Evolutionary conservation across 2,113 vertebrate genomes (phyloP), one percentile per base, ranked within the genome.

Genomic region (Stegastes partitus): DNA sequence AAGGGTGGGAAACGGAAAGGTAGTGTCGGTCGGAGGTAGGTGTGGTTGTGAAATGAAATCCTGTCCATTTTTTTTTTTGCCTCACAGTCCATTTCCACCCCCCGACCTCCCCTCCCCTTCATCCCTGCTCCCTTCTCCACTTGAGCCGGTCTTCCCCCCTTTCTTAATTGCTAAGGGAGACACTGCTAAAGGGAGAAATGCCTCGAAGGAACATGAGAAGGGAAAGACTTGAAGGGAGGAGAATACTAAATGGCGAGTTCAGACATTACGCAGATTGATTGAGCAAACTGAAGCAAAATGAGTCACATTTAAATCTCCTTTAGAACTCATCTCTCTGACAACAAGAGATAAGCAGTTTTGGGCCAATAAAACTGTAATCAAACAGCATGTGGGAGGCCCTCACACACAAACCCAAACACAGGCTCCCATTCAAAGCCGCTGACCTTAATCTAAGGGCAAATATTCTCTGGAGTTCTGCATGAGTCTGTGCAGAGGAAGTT

Each of bases 1-100:
- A 94, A 93, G 93, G 93, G 93, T 93, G 94, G 93, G 89, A 93
- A 94, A 77, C 89, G 92, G 92, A 93, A 93, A 94, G 90, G 87
- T 92, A 85, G 79, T 87, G 85, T 92, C 28, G 68, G 76, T 91
- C 80, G 63, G 86, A 89, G 63, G 76, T 87, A 82, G 91, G 90
- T 91, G 90, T 91, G 86, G 88, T 83, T 75, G 86, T 87, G 90
- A 93, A 94, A 92, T 84, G 11, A 90, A 88, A 92, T 92, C 91
- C 89, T 87, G 89, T 77, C 83, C 59, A 16, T 69, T 87, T 81
- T 79, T 63, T 62, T 65, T 75, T 90, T 70, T 74, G 34, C n/a
- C 63, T 61, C 62, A 5, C 21, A 62, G 49, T 79, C 79, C 78
- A 72, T 74, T 88, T 75, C 88, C 81, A 84, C 3, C 25, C n/a